Evolutionary conservation across 2,888 invertebrate genomes (phyloP), one percentile per base, ranked within the genome.

Genomic region (Eilema sororculum): DNA sequence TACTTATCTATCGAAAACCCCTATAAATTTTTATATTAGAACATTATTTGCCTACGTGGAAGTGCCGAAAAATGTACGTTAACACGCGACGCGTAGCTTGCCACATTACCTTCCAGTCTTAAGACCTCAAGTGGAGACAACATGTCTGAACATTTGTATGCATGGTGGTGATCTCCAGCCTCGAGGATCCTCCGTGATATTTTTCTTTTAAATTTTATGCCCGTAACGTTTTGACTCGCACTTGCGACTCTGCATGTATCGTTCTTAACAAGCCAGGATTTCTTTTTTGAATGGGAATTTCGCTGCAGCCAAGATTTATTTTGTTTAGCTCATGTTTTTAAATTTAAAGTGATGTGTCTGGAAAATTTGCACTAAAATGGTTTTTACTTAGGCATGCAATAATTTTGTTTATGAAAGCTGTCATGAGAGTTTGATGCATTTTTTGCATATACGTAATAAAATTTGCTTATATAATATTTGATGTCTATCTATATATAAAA

Each of bases 151-250:
- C 79, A 84, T 84, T 85, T 86, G 79, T 81, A 83, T 86, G 85
- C 82, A 83, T 80, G 83, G 76, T 83, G 79, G 84, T 81, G 81
- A 81, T 78, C 77, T 83, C 82, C 82, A 77, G 80, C 74, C 78
- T 84, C 70, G 75, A 89, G 89, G 76, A 87, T 87, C 71, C 87
- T 87, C 79, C 58, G 71, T 66, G 75, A 74, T 81, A 78, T 80
- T 84, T 89, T 87, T 85, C 81, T 82, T 84, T 85, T 84, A 79
- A 83, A 85, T 86, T 87, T 87, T 85, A 86, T 85, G 80, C 87
- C 80, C 84, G 85, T 86, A 83, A 87, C 82, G 82, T 89, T 88
- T 86, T 85, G 82, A 88, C 86, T 87, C 83, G 85, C 83, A 83
- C 87, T 84, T 84, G 76, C 78, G 59, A 82, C 84, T 83, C 76